These are phyloP conservation scores for Bombus polaris DNA, from an alignment of 1,140 invertebrate genomes.

Conservation along the genomic window DNA sequence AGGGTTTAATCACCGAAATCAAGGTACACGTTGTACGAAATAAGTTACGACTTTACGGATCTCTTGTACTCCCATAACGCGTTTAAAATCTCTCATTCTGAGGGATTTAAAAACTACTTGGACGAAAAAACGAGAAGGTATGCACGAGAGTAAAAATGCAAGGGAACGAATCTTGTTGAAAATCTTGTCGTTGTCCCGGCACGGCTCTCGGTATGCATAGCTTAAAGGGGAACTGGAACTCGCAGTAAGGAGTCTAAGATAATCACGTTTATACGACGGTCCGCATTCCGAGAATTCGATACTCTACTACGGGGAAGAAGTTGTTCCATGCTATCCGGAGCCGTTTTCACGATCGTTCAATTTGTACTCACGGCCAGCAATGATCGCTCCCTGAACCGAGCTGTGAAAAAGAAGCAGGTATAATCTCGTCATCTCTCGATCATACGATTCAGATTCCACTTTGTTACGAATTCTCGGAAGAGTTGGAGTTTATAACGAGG, in stretches of 20 bases:
- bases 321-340: constrained; percentile 18
- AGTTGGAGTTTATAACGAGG: too few species aligned
- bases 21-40: too few species aligned
- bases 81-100: too few species aligned
- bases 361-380: constrained; percentile 28
- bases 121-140: background rate
- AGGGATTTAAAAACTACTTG: background rate
- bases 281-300: constrained; percentile 67
- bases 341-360: constrained; percentile 52
- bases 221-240: constrained; percentile 60
- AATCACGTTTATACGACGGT: constrained; percentile 59
- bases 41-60: background rate
- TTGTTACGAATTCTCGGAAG: background rate
- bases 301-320: constrained; percentile 41
- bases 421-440: background rate
- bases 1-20: too few species aligned
- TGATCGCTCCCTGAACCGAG: constrained; percentile 5
- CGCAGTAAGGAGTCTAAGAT: constrained; percentile 43
- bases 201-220: constrained; percentile 35
- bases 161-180: constrained; percentile 39
- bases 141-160: background rate
- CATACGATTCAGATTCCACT: background rate
- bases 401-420: constrained; percentile 4
- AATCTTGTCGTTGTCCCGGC: constrained; percentile 38
- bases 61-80: too few species aligned